A percentile compares a stretch with the other conserved stretches of the same genome.
These are phyloP conservation scores for Drosophila subquinaria DNA, from an alignment of 2,888 invertebrate genomes.

Conservation along the genomic window DNA sequence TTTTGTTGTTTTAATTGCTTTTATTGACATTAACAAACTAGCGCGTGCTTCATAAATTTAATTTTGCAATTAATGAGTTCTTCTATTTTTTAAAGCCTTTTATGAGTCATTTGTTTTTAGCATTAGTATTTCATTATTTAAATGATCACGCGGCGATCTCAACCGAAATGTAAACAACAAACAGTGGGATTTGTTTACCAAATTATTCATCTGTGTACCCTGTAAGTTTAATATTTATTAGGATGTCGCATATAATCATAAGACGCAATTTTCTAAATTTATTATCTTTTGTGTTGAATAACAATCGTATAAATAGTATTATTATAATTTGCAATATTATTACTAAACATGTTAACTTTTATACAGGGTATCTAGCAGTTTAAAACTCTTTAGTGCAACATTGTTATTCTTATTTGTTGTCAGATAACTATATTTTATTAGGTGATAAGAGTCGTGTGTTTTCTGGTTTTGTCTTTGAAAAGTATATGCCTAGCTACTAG, in stretches of 20 bases:
- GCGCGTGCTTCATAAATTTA: not conserved
- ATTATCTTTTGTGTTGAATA: not conserved
- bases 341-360: not conserved
- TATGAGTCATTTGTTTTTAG: slow-evolving; percentile 10
- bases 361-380: not conserved
- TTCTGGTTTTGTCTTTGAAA: slow-evolving; percentile 8
- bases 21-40: not conserved
- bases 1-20: not conserved
- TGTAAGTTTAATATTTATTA: not conserved
- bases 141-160: slow-evolving; percentile 13
- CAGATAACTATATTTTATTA: slow-evolving; percentile 26
- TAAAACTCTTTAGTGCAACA: not conserved
- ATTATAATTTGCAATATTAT: not conserved
- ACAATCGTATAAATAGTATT: not conserved
- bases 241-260: not conserved
- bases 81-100: not conserved
- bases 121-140: not conserved
- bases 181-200: slow-evolving; percentile 17
- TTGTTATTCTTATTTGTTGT: not conserved
- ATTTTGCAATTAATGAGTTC: not conserved
- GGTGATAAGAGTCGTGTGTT: slow-evolving; percentile 21
- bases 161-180: slow-evolving; percentile 12
- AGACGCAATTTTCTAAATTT: not conserved
- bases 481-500: slow-evolving; percentile 16
- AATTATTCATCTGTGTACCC: slow-evolving; percentile 2